Evolutionary conservation across 2,113 vertebrate genomes (phyloP), one percentile per base, ranked within the genome.

Genomic region (Rhinoderma darwinii): DNA sequence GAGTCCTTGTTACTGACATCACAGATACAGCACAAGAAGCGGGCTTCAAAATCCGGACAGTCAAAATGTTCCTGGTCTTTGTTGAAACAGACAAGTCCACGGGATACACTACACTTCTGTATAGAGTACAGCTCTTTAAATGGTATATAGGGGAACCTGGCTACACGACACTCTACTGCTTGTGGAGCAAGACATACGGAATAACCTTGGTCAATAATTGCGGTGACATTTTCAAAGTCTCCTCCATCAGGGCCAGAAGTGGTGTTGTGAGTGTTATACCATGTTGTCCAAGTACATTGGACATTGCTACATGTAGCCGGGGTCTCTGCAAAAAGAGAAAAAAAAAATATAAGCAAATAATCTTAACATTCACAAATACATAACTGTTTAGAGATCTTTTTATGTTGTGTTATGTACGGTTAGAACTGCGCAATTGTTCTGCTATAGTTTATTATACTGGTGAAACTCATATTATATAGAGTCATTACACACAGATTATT

Each of bases 31-130:
- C 83, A 84, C 18, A 59, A 63, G 17, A 76, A 51, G 20, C 54
- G 32, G 39, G 56, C 72, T 30, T 84, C 50, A 43, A 76, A 84
- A 84, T 84, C 73, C 27, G 32, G 9, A 41, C 83, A 84, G 0
- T 39, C 54, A 1, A 1, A 25, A 22, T 11, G 18, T 4, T 32
- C 6, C 14, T 84, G 68, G 6, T 84, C 32, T 5, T 59, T 39
- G 56, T 84, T 84, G 15, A 20, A 11, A 27, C 83, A 84, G 11
- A 84, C 73, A 15, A 84, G 47, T 18, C 72, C 83, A 22, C 14
- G 37, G 32, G 50, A 59, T 5, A 54, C 56, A 25, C 32, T 41
- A 39, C 83, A 84, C 50, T 84, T 44, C 25, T 59, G 47, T 27
- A 4, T 56, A 37, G 6, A 77, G 35, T 30, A 12, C 27, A 75